Conservation (phyloP, 2,888 invertebrate genomes). For the Chloroclystis v-ata region DNA sequence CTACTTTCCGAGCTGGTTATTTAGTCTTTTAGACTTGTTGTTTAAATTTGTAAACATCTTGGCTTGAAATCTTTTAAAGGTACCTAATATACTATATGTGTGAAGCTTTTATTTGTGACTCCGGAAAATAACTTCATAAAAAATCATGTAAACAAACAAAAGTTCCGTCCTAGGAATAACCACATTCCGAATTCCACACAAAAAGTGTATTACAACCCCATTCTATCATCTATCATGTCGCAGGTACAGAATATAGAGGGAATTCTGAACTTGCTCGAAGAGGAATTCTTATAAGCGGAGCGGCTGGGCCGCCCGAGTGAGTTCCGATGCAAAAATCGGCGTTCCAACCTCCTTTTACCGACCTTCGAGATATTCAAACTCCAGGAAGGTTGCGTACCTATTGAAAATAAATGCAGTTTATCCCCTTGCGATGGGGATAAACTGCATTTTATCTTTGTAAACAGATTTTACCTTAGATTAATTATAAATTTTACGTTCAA, state of each 20-base stretch:
- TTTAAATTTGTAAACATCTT: no score
- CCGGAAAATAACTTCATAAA: no score
- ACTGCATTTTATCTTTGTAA: no score
- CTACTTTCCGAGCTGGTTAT: neutral
- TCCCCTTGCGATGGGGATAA: no score
- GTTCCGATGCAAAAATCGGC: constrained; percentile 45
- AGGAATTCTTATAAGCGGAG: constrained; percentile 41
- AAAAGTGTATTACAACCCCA: constrained; percentile 6
- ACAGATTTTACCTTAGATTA: no score
- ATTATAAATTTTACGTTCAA: no score
- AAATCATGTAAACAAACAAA: neutral
- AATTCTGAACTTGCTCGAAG: constrained; percentile 19
- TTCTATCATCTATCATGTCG: constrained; percentile 15
- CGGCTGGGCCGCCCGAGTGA: constrained; percentile 27
- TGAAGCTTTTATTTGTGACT: no score
- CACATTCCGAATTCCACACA: neutral
- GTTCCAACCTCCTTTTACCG: constrained; percentile 20
- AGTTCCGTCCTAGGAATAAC: neutral
- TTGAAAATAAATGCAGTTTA: no score
- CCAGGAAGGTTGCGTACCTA: neutral
- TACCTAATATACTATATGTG: no score
- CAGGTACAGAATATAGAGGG: constrained; percentile 19
- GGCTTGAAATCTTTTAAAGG: no score
- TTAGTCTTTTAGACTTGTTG: no score
- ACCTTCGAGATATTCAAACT: neutral